phyloP scores from a whole-genome alignment of 2,113 vertebrate genomes.

The Lampris megalopsis region DNA sequence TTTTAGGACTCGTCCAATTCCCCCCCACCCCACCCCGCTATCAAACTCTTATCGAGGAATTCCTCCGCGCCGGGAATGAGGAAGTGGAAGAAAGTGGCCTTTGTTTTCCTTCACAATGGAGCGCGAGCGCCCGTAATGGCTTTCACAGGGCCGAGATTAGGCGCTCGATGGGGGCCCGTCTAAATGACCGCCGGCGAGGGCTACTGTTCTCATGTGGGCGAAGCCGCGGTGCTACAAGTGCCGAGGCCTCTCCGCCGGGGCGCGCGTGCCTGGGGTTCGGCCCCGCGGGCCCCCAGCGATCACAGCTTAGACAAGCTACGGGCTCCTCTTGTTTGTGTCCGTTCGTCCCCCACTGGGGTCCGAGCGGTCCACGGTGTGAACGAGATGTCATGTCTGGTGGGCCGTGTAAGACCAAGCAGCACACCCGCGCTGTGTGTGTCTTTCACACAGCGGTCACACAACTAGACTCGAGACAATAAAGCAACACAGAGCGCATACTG shows the following conservation, averaged over 20 bases:
- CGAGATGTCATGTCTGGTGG: conserved; percentile 67
- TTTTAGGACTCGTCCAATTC: conserved; percentile 49
- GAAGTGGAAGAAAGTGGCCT: conserved; percentile 21
- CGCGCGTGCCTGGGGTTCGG: conserved; percentile 2
- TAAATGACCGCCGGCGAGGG: conserved; percentile 51
- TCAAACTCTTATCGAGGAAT: conserved; percentile 62
- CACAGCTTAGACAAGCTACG: conserved; percentile 63
- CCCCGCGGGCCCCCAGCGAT: conserved; percentile 66
- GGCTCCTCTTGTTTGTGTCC: conserved; percentile 57
- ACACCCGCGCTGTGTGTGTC: not conserved
- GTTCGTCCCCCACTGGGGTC: conserved; percentile 47
- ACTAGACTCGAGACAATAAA: conserved; percentile 48
- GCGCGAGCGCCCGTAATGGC: conserved; percentile 30
- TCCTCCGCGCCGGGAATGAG: conserved; percentile 38
- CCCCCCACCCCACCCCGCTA: not conserved
- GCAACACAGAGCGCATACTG: conserved; percentile 16
- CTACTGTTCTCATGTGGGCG: conserved; percentile 53
- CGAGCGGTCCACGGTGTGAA: conserved; percentile 45
- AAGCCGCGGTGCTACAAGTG: conserved; percentile 58
- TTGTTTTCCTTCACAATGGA: conserved; percentile 53
- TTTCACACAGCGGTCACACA: conserved; percentile 53
- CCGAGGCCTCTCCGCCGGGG: conserved; percentile 32
- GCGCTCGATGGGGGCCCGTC: conserved; percentile 50
- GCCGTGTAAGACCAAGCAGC: conserved; percentile 48
- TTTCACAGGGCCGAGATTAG: conserved; percentile 69